Evolutionary conservation across 1,140 invertebrate genomes (phyloP), one percentile per base, ranked within the genome.

Genomic region (Cotesia vestalis): DNA sequence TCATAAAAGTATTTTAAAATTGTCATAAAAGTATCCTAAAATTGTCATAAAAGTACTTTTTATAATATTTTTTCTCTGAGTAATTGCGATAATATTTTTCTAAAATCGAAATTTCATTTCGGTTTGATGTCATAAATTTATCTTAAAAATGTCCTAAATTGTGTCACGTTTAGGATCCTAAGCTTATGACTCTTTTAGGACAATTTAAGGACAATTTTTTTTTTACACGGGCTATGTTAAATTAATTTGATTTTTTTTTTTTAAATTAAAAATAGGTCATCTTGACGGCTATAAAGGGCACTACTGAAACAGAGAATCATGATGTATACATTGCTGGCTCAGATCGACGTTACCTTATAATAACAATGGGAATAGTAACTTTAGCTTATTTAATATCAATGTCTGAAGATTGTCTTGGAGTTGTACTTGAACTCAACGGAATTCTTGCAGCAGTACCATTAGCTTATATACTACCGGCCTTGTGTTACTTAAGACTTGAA

Each of bases 371-470:
- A 14, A 93, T 97, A 79, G 91, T 95, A 20, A 80, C 88, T 14
- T 81, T 89, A 34, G 91, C 93, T 9, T 95, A 93, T 82, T 83
- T 94, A 9, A 89, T 95, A 68, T 96, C 95, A 17, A 94, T 96
- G 87, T 88, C 92, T 70, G 96, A 94, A 27, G 94, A 96, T 81
- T 96, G 95, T 84, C 88, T 97, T 4, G 94, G 94, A 4, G 89
- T 96, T 46, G 94, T 96, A 11, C 84, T 96, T 72, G 94, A 95
- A 85, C 81, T 97, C 52, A 96, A 97, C 86, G 95, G 95, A 69
- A 92, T 96, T 8, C 76, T 96, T 35, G 92, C 93, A 4, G 95
- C 95, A 6, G 93, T 95, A 69, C 95, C 95, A 5, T 82, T 96
- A 72, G 95, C 95, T 14, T 96, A 94, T 83, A 90, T 96, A 71